Evolutionary conservation across 2,113 vertebrate genomes (phyloP).

Genomic region (Malurus cyaneus): DNA sequence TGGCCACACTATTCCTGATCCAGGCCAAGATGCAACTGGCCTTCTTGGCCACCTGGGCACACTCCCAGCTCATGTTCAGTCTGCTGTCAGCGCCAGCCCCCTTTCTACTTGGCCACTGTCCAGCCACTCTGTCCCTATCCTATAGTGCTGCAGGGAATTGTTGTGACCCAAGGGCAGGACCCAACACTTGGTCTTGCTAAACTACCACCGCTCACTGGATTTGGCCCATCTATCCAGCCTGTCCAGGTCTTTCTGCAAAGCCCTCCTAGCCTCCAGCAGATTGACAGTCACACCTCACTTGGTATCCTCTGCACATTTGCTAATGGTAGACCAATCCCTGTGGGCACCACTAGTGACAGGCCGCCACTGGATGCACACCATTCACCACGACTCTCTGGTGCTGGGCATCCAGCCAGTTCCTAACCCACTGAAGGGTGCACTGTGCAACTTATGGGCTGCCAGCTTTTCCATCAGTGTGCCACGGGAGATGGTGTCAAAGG

Average conservation of each 20-base stretch:
- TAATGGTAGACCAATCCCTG: background rate
- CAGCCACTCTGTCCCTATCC: background rate
- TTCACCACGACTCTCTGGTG: background rate
- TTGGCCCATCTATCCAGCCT: background rate
- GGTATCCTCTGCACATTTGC: background rate
- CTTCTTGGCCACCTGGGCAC: background rate
- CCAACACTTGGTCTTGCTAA: background rate
- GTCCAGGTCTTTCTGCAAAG: background rate
- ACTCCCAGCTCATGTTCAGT: background rate
- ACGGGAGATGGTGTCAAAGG: background rate
- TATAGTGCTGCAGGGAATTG: background rate
- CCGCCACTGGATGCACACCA: accelerated
- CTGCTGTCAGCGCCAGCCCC: background rate
- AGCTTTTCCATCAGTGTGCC: background rate
- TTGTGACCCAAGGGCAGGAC: background rate
- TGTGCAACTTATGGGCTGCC: background rate
- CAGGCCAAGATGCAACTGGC: background rate
- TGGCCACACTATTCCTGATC: background rate
- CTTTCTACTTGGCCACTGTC: background rate
- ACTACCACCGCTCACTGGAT: too few relatives aligned
- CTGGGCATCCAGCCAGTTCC: background rate
- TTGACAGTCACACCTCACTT: background rate
- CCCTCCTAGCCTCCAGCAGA: background rate
- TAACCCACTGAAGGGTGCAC: background rate
- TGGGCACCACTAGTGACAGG: background rate